phyloP scores from a whole-genome alignment of 2,113 vertebrate genomes.

The Eira barbara region DNA sequence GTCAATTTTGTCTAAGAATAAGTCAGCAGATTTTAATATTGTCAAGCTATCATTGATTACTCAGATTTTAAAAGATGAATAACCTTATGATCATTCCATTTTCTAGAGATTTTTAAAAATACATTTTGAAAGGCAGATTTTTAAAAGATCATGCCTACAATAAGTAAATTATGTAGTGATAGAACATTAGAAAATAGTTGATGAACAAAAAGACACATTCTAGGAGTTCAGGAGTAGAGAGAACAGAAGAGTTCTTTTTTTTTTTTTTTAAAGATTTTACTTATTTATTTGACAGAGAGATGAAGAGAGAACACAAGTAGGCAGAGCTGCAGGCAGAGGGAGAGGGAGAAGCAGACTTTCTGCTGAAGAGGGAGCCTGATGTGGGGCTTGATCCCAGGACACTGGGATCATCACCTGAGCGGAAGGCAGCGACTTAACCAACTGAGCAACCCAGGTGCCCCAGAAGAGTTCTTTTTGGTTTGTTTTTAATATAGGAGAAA shows the following conservation, averaged over 20 bases:
- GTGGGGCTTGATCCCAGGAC: too few relatives aligned
- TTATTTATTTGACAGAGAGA: too few relatives aligned
- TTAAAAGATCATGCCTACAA: slow-evolving; percentile 58
- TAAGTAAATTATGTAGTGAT: slow-evolving; percentile 37
- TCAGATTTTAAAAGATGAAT: background rate
- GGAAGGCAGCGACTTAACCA: too few relatives aligned
- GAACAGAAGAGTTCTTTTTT: slow-evolving; percentile 20
- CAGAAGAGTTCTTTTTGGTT: slow-evolving; percentile 39
- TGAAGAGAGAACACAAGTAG: too few relatives aligned
- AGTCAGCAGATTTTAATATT: slow-evolving; percentile 15
- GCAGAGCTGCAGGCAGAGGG: too few relatives aligned
- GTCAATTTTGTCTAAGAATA: slow-evolving; percentile 46
- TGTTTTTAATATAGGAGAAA: background rate
- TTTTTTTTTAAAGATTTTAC: too few relatives aligned
- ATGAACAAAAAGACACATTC: slow-evolving; percentile 72
- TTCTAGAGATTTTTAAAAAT: background rate
- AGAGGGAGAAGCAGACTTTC: too few relatives aligned
- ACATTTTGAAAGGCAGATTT: slow-evolving; percentile 70
- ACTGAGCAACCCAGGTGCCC: too few relatives aligned
- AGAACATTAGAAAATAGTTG: background rate
- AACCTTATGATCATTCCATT: background rate
- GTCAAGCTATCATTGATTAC: background rate
- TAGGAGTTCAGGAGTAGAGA: slow-evolving; percentile 50
- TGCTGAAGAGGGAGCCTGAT: too few relatives aligned
- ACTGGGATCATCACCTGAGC: too few relatives aligned